A percentile compares a stretch with the other conserved stretches of the same genome.
Conservation (phyloP, 2,888 invertebrate genomes). For the Micoletzkya japonica region DNA sequence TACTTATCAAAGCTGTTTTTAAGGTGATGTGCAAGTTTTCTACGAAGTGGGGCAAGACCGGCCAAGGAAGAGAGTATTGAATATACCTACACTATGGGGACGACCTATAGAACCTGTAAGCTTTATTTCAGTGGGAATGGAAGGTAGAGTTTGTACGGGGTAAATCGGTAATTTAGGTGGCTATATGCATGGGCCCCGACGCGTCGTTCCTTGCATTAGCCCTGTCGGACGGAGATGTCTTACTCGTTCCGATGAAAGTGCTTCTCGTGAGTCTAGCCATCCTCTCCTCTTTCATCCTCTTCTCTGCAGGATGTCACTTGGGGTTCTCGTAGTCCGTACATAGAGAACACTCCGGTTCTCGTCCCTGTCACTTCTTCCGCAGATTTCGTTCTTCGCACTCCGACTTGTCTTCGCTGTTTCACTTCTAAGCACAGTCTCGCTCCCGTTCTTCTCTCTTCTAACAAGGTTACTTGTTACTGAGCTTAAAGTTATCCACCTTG, state of each 20-base stretch:
- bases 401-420: constrained; percentile 20
- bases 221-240: constrained; percentile 46
- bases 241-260: constrained; percentile 46
- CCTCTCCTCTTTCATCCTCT: neutral
- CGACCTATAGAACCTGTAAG: constrained; percentile 13
- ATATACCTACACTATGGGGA: constrained; percentile 31
- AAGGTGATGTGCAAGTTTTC: constrained; percentile 42
- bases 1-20: neutral
- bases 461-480: constrained; percentile 15
- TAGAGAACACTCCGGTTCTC: constrained; percentile 15
- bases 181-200: constrained; percentile 41
- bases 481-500: neutral
- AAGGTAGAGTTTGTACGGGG: neutral
- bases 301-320: constrained; percentile 17
- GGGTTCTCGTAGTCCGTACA: constrained; percentile 6
- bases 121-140: neutral
- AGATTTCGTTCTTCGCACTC: constrained; percentile 7
- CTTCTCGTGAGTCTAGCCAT: constrained; percentile 37
- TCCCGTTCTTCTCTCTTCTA: constrained; percentile 17
- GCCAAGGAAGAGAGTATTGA: constrained; percentile 37
- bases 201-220: constrained; percentile 51
- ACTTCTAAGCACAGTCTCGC: neutral
- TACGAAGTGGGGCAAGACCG: constrained; percentile 37
- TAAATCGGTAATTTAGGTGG: constrained; percentile 28
- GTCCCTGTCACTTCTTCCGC: constrained; percentile 20